Percentiles rank a stretch among this genome's conserved stretches.
These are phyloP conservation scores for Asarcornis scutulata DNA, from an alignment of 2,113 vertebrate genomes.

Conservation along the genomic window DNA sequence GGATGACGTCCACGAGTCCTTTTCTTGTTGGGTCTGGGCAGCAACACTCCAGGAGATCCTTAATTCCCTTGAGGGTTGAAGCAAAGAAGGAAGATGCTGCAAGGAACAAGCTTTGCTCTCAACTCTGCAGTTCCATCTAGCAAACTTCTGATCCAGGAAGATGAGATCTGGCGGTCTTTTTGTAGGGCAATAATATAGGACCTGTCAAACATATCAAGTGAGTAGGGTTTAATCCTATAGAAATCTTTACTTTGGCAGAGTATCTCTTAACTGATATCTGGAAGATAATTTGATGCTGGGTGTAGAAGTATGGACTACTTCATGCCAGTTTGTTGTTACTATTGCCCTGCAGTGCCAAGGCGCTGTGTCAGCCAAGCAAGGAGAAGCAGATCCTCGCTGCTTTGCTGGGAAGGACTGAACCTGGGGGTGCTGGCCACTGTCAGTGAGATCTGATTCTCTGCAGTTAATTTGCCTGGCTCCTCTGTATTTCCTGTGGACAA, in stretches of 20 bases:
- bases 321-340: neutral
- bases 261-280: neutral
- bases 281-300: neutral
- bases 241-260: neutral
- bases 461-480: neutral
- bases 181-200: neutral
- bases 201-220: neutral
- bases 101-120: neutral
- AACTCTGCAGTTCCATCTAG: neutral
- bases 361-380: neutral
- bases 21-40: neutral
- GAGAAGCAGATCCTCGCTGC: neutral
- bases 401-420: neutral
- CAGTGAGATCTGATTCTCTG: neutral
- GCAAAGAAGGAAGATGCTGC: neutral
- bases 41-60: neutral
- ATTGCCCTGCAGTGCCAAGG: neutral
- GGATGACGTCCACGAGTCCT: neutral
- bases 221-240: too few species aligned
- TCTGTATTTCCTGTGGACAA: neutral
- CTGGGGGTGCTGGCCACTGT: neutral
- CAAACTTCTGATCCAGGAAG: accelerated
- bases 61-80: neutral
- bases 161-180: neutral
- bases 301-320: neutral